phyloP scores from a whole-genome alignment of 2,888 invertebrate genomes.

The Cristatella mucedo region DNA sequence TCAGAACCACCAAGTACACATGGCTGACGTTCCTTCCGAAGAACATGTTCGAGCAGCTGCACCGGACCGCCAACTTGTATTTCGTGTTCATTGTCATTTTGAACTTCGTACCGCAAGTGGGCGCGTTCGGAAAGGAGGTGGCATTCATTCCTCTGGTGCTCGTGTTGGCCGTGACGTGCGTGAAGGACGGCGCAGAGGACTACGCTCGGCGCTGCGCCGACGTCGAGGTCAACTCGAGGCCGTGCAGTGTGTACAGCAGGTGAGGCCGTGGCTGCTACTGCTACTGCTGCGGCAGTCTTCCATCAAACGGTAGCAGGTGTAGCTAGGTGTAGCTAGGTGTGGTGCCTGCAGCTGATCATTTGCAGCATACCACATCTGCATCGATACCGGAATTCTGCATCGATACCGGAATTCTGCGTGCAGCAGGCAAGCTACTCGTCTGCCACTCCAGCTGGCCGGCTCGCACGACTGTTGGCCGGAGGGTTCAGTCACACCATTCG shows the following conservation, averaged over 20 bases:
- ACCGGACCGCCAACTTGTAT: slow-evolving; percentile 89
- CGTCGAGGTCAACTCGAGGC: slow-evolving; percentile 78
- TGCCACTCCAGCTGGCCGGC: too few species aligned
- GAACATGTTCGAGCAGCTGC: slow-evolving; percentile 90
- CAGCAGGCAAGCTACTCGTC: too few species aligned
- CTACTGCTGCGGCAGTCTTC: too few species aligned
- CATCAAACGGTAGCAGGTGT: too few species aligned
- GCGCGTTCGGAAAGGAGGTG: slow-evolving; percentile 85
- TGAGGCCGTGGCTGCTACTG: slow-evolving; percentile 44
- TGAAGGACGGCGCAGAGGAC: slow-evolving; percentile 88
- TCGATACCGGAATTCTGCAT: too few species aligned
- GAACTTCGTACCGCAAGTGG: slow-evolving; percentile 52
- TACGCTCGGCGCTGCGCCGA: slow-evolving; percentile 73
- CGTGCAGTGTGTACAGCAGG: slow-evolving; percentile 79
- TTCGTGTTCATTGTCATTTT: slow-evolving; percentile 88
- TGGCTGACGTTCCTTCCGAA: slow-evolving; percentile 80
- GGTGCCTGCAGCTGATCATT: too few species aligned
- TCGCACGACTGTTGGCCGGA: too few species aligned
- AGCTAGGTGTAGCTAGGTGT: too few species aligned
- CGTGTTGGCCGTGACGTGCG: slow-evolving; percentile 79
- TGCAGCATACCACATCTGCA: too few species aligned
- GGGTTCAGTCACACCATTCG: too few species aligned
- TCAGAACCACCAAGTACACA: slow-evolving; percentile 64
- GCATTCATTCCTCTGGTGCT: slow-evolving; percentile 86
- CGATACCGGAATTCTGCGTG: too few species aligned